A percentile compares a stretch with the other conserved stretches of the same genome.
Conservation (phyloP, 1,140 invertebrate species). For the Neomicropteryx cornuta region DNA sequence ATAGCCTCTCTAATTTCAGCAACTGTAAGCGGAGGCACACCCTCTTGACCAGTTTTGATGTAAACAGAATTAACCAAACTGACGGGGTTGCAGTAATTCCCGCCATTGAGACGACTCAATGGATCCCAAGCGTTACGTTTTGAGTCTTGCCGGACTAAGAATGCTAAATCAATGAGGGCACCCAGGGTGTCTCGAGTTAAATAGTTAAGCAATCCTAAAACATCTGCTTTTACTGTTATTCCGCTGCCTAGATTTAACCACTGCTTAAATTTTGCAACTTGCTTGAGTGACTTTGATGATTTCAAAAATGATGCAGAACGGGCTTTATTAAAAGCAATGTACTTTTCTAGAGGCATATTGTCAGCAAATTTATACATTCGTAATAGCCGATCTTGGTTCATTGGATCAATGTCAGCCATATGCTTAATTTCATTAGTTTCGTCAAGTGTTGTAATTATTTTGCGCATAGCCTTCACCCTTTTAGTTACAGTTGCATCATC, state of each 20-base stretch:
- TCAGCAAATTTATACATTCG: slow-evolving; percentile 40
- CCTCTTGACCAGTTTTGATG: slow-evolving; percentile 39
- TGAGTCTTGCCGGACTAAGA: slow-evolving; percentile 50
- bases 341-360: slow-evolving; percentile 39
- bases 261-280: slow-evolving; percentile 29
- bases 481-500: slow-evolving; percentile 24
- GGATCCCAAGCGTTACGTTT: slow-evolving; percentile 43
- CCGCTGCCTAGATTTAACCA: slow-evolving; percentile 42
- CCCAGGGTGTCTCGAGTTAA: slow-evolving; percentile 62
- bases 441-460: slow-evolving; percentile 41
- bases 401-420: slow-evolving; percentile 35
- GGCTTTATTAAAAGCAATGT: slow-evolving; percentile 39
- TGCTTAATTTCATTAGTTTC: slow-evolving; percentile 44
- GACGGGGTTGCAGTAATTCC: slow-evolving; percentile 37
- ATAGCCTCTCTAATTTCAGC: slow-evolving; percentile 43
- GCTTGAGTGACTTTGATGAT: slow-evolving; percentile 20
- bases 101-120: slow-evolving; percentile 38
- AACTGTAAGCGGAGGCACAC: slow-evolving; percentile 38
- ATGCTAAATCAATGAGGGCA: slow-evolving; percentile 54
- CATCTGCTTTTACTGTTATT: slow-evolving; percentile 29
- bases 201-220: slow-evolving; percentile 53
- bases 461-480: slow-evolving; percentile 25
- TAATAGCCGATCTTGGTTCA: slow-evolving; percentile 37
- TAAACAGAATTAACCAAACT: slow-evolving; percentile 39
- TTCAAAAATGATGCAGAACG: slow-evolving; percentile 32